Conservation (phyloP, 1,140 invertebrate species). For the Dreissena rostriformis region DNA sequence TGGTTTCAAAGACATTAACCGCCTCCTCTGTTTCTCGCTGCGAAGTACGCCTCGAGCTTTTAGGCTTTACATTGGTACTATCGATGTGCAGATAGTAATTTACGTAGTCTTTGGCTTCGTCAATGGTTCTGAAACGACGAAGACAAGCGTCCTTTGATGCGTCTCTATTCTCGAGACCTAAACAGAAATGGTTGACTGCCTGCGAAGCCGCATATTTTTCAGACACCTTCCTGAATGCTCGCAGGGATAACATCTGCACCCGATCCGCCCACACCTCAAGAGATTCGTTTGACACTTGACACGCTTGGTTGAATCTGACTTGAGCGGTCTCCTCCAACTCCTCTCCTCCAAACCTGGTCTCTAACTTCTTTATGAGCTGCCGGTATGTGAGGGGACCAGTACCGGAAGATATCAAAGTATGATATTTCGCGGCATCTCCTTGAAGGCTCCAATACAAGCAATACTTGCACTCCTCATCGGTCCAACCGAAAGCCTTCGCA, state of each 20-base stretch:
- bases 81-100: neutral
- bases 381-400: slow-evolving; percentile 1
- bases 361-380: slow-evolving; percentile 28
- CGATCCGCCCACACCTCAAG: slow-evolving; percentile 53
- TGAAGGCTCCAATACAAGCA: slow-evolving; percentile 22
- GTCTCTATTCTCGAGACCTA: slow-evolving; percentile 46
- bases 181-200: slow-evolving; percentile 51
- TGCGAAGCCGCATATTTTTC: slow-evolving; percentile 39
- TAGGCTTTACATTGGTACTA: neutral
- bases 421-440: slow-evolving; percentile 6
- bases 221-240: slow-evolving; percentile 47
- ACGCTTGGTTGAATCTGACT: slow-evolving; percentile 44
- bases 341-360: slow-evolving; percentile 38
- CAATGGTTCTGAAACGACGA: slow-evolving; percentile 12
- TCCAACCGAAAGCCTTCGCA: slow-evolving; percentile 12
- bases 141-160: slow-evolving; percentile 35
- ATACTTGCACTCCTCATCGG: slow-evolving; percentile 4
- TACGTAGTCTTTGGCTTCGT: slow-evolving; percentile 8
- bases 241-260: slow-evolving; percentile 26
- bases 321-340: slow-evolving; percentile 49
- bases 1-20: neutral
- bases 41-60: neutral
- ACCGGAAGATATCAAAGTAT: slow-evolving; percentile 1
- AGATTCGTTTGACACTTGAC: slow-evolving; percentile 40
- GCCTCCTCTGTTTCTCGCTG: neutral